Evolutionary conservation across 2,888 invertebrate species (phyloP).

Genomic region (Drymonia ruficornis): DNA sequence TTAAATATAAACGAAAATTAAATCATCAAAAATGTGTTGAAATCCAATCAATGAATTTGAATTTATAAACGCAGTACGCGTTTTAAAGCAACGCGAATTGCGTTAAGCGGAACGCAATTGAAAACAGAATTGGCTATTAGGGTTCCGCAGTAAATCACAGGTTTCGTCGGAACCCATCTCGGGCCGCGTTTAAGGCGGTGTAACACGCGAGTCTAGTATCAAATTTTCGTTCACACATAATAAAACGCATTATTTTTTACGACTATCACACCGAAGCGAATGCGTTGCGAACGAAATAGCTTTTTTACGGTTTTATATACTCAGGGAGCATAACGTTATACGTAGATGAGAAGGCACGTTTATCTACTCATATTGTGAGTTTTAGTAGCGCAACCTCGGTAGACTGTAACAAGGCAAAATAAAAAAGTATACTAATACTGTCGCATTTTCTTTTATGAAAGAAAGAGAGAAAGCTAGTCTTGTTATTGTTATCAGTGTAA

Average conservation of each 20-base stretch:
- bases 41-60: too few relatives aligned
- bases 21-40: too few relatives aligned
- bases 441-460: too few relatives aligned
- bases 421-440: too few relatives aligned
- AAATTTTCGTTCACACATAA: conserved; percentile 78
- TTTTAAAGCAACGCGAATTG: conserved; percentile 11
- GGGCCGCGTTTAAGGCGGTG: conserved; percentile 49
- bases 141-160: conserved; percentile 55
- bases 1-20: too few relatives aligned
- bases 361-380: too few relatives aligned
- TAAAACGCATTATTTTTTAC: conserved; percentile 66
- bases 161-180: conserved; percentile 56
- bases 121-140: conserved; percentile 63
- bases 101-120: conserved; percentile 49
- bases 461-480: too few relatives aligned
- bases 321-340: too few relatives aligned
- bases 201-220: conserved; percentile 66
- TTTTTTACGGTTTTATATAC: not conserved
- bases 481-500: too few relatives aligned
- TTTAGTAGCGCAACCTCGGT: too few relatives aligned
- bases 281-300: not conserved
- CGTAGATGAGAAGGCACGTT: too few relatives aligned
- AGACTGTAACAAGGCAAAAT: too few relatives aligned
- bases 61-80: not conserved
- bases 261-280: conserved; percentile 52